Conservation (phyloP, 2,888 invertebrate species). For the Microctonus brassicae region DNA sequence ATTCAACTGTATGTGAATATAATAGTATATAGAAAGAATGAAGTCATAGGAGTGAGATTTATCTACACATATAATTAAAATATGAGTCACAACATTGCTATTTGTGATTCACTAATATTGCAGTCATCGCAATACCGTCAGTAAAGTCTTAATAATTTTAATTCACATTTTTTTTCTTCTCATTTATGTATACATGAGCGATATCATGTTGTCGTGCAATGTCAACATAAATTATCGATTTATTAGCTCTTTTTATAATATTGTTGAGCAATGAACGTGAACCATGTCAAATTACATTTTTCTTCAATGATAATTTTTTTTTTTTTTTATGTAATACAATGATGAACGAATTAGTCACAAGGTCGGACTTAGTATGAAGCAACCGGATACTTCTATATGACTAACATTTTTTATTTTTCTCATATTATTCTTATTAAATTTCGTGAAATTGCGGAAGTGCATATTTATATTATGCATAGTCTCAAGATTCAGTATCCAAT, state of each 20-base stretch:
- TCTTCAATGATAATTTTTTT: neutral
- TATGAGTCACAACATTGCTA: conserved; percentile 1
- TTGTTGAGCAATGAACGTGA: neutral
- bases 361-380: neutral
- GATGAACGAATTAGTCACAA: conserved; percentile 12
- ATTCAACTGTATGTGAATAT: neutral
- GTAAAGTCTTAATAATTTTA: neutral
- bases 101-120: conserved; percentile 7
- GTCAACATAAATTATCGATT: neutral
- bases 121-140: neutral
- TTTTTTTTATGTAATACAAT: neutral
- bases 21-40: neutral
- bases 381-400: conserved; percentile 1
- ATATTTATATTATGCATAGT: conserved; percentile 1
- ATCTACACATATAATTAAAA: neutral
- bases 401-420: neutral
- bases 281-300: neutral
- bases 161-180: neutral
- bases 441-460: conserved; percentile 17
- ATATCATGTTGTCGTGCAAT: neutral
- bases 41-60: neutral
- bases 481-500: conserved; percentile 14
- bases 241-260: neutral
- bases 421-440: neutral
- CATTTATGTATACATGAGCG: neutral